phyloP scores from a whole-genome alignment of 2,113 vertebrate species.

The Cyanoderma ruficeps region DNA sequence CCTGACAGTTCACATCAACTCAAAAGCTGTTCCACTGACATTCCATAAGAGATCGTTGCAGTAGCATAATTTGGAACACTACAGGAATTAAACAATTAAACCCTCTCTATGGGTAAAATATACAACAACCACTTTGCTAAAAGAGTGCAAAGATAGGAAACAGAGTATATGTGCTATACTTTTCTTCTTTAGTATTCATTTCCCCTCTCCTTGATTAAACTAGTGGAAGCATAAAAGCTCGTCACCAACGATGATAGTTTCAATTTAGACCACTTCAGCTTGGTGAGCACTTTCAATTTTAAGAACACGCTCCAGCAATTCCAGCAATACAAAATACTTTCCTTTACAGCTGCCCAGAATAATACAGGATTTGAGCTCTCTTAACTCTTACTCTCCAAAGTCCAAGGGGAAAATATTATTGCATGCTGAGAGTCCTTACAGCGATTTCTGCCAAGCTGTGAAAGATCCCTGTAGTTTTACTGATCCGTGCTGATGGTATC shows the following conservation, averaged over 20 bases:
- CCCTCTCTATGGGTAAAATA: background rate
- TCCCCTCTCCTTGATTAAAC: background rate
- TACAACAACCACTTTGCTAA: background rate
- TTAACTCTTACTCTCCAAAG: slow-evolving; percentile 45
- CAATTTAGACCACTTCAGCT: background rate
- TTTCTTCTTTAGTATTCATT: background rate
- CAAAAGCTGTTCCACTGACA: background rate
- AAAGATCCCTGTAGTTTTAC: background rate
- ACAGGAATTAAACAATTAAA: background rate
- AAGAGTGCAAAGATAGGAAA: background rate
- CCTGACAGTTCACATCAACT: background rate
- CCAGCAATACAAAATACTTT: slow-evolving; percentile 56
- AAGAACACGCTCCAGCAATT: slow-evolving; percentile 23
- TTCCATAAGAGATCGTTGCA: background rate
- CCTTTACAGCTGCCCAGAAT: slow-evolving; percentile 62
- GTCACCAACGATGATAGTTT: background rate
- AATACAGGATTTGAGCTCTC: slow-evolving; percentile 59
- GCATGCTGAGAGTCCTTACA: background rate
- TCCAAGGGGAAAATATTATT: slow-evolving; percentile 54
- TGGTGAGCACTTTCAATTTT: slow-evolving; percentile 1
- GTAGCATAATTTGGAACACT: background rate
- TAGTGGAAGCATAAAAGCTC: background rate
- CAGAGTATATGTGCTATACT: background rate
- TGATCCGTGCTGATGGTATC: background rate
- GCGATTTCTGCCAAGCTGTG: background rate